Percentiles rank a stretch among this genome's conserved stretches.
These are phyloP conservation scores for Timandra comae DNA, from an alignment of 2,888 invertebrate genomes.

Conservation along the genomic window DNA sequence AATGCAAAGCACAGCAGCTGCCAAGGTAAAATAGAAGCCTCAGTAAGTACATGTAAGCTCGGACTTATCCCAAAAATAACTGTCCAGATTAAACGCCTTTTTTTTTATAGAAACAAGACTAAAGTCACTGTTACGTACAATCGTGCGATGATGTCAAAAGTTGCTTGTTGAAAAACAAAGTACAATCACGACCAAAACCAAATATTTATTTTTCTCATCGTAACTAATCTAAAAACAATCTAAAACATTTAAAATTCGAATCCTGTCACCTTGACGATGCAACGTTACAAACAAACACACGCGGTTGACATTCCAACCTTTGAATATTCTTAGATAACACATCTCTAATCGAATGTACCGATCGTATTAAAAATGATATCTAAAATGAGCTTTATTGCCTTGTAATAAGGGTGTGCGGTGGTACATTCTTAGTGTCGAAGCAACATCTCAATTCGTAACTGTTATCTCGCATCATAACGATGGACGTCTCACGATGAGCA, in stretches of 20 bases:
- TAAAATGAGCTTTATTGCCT: conserved; percentile 18
- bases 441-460: conserved; percentile 57
- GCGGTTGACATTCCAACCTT: conserved; percentile 46
- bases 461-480: conserved; percentile 51
- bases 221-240: conserved; percentile 17
- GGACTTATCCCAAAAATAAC: too few relatives aligned
- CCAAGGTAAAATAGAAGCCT: too few relatives aligned
- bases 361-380: conserved; percentile 36
- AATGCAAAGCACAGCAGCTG: too few relatives aligned
- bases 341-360: conserved; percentile 61
- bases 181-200: not conserved
- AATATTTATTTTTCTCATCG: conserved; percentile 5
- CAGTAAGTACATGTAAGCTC: too few relatives aligned
- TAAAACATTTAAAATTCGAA: conserved; percentile 7
- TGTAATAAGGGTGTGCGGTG: conserved; percentile 17
- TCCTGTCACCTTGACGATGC: conserved; percentile 27
- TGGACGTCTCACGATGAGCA: conserved; percentile 22
- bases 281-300: conserved; percentile 30
- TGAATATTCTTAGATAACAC: conserved; percentile 58
- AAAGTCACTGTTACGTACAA: too few relatives aligned
- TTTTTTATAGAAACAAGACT: too few relatives aligned
- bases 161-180: too few relatives aligned
- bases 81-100: too few relatives aligned
- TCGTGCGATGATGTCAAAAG: too few relatives aligned
- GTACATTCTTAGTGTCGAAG: conserved; percentile 44